A percentile compares a stretch with the other conserved stretches of the same genome.
These are phyloP conservation scores for Sebastolobus altivelis DNA, from an alignment of 2,797 vertebrate genomes.

Conservation along the genomic window DNA sequence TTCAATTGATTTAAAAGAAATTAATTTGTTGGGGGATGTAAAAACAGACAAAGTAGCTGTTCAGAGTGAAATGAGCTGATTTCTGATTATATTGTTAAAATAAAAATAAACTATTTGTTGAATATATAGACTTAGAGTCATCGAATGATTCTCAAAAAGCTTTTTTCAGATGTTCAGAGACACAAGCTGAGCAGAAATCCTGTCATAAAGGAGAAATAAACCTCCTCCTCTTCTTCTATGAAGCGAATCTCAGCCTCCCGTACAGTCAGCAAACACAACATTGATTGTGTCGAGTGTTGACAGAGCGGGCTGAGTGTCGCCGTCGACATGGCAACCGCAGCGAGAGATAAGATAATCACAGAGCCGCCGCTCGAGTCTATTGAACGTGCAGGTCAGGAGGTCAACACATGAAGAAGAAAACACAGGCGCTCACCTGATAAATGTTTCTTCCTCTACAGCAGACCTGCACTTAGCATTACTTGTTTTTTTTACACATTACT, in stretches of 20 bases:
- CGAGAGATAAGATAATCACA: conserved; percentile 47
- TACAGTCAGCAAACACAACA: conserved; percentile 50
- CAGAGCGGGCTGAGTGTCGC: conserved; percentile 49
- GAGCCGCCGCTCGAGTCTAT: conserved; percentile 10
- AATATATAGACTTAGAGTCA: not conserved
- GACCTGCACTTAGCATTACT: not conserved
- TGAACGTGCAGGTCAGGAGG: conserved; percentile 39
- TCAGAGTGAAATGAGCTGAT: not conserved
- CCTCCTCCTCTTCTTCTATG: not conserved
- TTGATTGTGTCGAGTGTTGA: conserved; percentile 61
- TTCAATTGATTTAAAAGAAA: not conserved
- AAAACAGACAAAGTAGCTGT: not conserved
- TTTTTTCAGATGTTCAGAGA: not conserved
- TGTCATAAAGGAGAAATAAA: conserved; percentile 25
- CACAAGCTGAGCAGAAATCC: conserved; percentile 14
- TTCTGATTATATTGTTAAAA: not conserved
- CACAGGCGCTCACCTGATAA: not conserved
- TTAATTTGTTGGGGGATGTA: not conserved
- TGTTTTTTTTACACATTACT: not conserved
- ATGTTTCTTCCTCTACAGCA: not conserved
- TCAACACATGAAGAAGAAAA: not conserved
- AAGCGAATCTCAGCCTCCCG: conserved; percentile 16
- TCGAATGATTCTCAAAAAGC: not conserved
- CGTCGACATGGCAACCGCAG: conserved; percentile 56
- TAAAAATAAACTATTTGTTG: not conserved